Evolutionary conservation across 2,113 vertebrate species (phyloP).

Genomic region (Thymallus thymallus): DNA sequence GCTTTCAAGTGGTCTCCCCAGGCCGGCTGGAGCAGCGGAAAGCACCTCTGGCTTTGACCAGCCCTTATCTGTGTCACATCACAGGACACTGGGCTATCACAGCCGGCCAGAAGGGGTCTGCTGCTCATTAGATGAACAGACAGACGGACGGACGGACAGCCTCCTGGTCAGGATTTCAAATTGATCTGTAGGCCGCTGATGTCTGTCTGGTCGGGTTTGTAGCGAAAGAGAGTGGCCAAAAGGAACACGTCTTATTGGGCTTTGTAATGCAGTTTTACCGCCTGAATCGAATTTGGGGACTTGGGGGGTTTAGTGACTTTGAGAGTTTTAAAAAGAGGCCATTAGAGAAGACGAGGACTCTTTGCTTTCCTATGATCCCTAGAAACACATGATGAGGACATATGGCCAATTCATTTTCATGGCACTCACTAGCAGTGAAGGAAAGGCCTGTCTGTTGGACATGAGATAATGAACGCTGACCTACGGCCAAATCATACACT

Average conservation of each 20-base stretch:
- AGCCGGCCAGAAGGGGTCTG: constrained; percentile 67
- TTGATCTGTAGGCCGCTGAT: constrained; percentile 65
- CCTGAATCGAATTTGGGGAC: constrained; percentile 45
- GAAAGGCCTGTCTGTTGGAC: no score
- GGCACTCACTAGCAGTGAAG: no score
- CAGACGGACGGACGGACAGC: constrained; percentile 27
- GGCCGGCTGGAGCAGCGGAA: constrained; percentile 47
- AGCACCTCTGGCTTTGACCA: constrained; percentile 8
- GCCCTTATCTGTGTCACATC: constrained; percentile 69
- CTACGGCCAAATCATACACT: no score
- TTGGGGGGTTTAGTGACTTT: not conserved
- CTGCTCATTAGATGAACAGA: constrained; percentile 60
- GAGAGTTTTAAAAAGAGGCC: constrained; percentile 36
- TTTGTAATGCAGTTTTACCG: constrained; percentile 32
- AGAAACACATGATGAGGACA: not conserved
- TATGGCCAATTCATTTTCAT: no score
- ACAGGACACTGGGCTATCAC: constrained; percentile 62
- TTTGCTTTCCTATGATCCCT: constrained; percentile 20
- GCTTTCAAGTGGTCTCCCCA: constrained; percentile 70
- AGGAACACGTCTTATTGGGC: constrained; percentile 15
- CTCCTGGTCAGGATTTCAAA: constrained; percentile 54
- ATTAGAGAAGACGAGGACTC: constrained; percentile 32
- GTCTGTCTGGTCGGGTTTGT: constrained; percentile 22
- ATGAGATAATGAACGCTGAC: no score
- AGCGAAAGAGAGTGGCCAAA: not conserved